phyloP scores from a whole-genome alignment of 2,797 vertebrate genomes.

The Scarus forsteni region DNA sequence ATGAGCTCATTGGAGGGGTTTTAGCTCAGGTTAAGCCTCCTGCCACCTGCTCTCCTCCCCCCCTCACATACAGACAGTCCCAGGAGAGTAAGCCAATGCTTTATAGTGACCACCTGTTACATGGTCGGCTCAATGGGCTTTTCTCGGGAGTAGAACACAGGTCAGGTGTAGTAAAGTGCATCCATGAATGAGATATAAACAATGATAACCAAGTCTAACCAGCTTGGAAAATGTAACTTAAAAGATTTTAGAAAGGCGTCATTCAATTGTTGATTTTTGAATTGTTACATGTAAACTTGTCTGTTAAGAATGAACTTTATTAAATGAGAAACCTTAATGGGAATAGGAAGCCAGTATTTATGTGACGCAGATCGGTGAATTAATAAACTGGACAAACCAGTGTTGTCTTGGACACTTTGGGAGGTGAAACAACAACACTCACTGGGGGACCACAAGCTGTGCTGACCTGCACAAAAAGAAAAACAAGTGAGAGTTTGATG shows the following conservation, averaged over 20 bases:
- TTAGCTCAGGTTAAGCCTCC: constrained; percentile 76
- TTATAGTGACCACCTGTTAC: constrained; percentile 50
- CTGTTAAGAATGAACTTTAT: too few relatives aligned
- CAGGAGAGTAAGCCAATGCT: neutral
- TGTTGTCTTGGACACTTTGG: constrained; percentile 8
- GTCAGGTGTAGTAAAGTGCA: constrained; percentile 9
- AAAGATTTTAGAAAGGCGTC: too few relatives aligned
- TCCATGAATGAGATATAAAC: constrained; percentile 35
- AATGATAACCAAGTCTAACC: neutral
- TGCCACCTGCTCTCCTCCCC: constrained; percentile 77
- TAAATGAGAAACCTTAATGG: neutral
- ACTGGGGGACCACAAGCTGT: neutral
- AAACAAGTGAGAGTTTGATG: neutral
- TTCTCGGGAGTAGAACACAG: constrained; percentile 18
- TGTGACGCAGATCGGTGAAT: neutral
- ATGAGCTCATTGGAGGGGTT: constrained; percentile 77
- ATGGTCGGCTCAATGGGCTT: constrained; percentile 30
- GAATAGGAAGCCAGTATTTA: neutral
- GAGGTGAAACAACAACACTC: neutral
- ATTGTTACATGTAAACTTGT: neutral
- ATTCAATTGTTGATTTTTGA: too few relatives aligned
- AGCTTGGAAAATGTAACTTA: neutral
- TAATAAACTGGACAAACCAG: constrained; percentile 19
- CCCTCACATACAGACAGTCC: constrained; percentile 3
- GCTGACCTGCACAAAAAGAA: neutral